phyloP scores from a whole-genome alignment of 2,888 invertebrate genomes.

The Cabera pusaria region DNA sequence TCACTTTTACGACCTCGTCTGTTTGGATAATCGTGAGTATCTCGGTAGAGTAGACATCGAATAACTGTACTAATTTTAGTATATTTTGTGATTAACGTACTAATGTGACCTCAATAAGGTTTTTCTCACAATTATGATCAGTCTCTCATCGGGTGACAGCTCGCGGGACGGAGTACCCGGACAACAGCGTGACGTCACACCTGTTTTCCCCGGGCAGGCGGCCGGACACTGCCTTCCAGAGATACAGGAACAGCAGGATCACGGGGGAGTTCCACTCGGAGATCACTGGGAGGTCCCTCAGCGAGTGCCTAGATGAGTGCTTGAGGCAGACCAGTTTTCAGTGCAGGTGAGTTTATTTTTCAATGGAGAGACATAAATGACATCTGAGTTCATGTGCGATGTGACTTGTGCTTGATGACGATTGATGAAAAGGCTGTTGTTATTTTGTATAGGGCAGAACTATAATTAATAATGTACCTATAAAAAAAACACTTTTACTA shows the following conservation, averaged over 20 bases:
- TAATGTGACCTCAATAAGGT: slow-evolving; percentile 64
- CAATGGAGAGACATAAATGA: too few species aligned
- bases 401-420: too few species aligned
- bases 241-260: slow-evolving; percentile 93
- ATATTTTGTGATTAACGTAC: slow-evolving; percentile 23
- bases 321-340: slow-evolving; percentile 94
- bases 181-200: slow-evolving; percentile 93
- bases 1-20: slow-evolving; percentile 94
- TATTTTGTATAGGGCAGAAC: too few species aligned
- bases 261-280: slow-evolving; percentile 95
- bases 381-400: too few species aligned
- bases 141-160: slow-evolving; percentile 86
- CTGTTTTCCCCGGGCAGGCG: slow-evolving; percentile 91
- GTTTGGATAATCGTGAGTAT: slow-evolving; percentile 94
- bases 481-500: too few species aligned
- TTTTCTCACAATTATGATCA: slow-evolving; percentile 78
- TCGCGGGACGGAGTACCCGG: slow-evolving; percentile 94
- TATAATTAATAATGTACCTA: too few species aligned
- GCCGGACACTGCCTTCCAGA: slow-evolving; percentile 94
- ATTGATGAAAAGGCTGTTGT: too few species aligned
- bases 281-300: slow-evolving; percentile 93
- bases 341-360: slow-evolving; percentile 88
- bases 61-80: slow-evolving; percentile 25
- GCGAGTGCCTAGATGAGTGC: slow-evolving; percentile 95
- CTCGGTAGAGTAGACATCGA: slow-evolving; percentile 23